A percentile compares a stretch with the other conserved stretches of the same genome.
phyloP scores from a whole-genome alignment of 2,888 invertebrate genomes.

The Mimachlamys varia region DNA sequence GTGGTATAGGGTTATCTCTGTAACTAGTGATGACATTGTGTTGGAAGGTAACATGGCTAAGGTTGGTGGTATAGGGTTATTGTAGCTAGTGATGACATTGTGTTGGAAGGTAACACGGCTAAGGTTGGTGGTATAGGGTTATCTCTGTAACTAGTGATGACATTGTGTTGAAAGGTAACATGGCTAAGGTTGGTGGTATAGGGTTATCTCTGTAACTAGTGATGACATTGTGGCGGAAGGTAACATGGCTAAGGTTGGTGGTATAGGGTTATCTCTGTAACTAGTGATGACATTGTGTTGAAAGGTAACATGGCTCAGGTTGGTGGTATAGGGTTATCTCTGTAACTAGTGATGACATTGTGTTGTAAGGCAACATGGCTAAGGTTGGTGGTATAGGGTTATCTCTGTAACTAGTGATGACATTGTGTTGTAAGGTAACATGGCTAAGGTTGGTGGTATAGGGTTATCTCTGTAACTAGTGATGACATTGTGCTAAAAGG shows the following conservation, averaged over 20 bases:
- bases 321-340: neutral
- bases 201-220: slow-evolving; percentile 37
- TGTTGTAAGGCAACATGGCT: slow-evolving; percentile 71
- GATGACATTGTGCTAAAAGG: slow-evolving; percentile 73
- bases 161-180: slow-evolving; percentile 74
- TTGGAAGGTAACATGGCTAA: slow-evolving; percentile 74
- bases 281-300: slow-evolving; percentile 69
- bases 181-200: slow-evolving; percentile 72
- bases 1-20: neutral
- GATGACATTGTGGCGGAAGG: slow-evolving; percentile 73
- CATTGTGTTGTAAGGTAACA: slow-evolving; percentile 74
- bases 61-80: slow-evolving; percentile 61
- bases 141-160: slow-evolving; percentile 49
- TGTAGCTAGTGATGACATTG: slow-evolving; percentile 62
- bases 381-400: slow-evolving; percentile 70
- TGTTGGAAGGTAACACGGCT: slow-evolving; percentile 71
- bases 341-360: slow-evolving; percentile 62
- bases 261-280: neutral
- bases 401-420: slow-evolving; percentile 49
- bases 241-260: slow-evolving; percentile 74
- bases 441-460: slow-evolving; percentile 72
- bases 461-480: slow-evolving; percentile 37
- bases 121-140: slow-evolving; percentile 70
- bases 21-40: slow-evolving; percentile 67
- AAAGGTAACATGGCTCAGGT: slow-evolving; percentile 77